Conservation (phyloP, 2,888 invertebrate species). For the Erebia palarica region DNA sequence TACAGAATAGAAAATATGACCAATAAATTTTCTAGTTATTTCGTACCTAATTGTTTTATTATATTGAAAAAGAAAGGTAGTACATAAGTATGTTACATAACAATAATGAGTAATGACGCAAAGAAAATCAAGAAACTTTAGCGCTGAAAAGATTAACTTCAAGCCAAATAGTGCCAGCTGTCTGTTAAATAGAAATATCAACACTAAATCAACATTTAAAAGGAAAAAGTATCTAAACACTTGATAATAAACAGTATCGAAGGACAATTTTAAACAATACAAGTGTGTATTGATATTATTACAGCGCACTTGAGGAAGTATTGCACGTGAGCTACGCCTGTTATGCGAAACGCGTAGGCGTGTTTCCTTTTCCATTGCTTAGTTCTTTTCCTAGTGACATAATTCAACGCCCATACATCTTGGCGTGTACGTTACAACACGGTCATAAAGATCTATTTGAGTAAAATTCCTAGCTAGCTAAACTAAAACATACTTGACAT, state of each 20-base stretch:
- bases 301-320: slow-evolving; percentile 39
- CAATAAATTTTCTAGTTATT: too few species aligned
- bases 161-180: too few species aligned
- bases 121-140: too few species aligned
- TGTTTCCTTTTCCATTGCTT: slow-evolving; percentile 42
- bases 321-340: slow-evolving; percentile 38
- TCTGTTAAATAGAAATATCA: too few species aligned
- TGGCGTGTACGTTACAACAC: slow-evolving; percentile 13
- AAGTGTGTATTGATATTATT: slow-evolving; percentile 27
- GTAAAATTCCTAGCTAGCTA: not conserved
- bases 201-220: too few species aligned
- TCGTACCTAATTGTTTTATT: too few species aligned
- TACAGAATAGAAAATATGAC: too few species aligned
- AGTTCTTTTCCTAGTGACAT: slow-evolving; percentile 45
- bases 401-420: slow-evolving; percentile 40
- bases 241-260: not conserved
- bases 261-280: slow-evolving; percentile 22
- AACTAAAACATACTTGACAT: not conserved
- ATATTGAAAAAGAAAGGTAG: too few species aligned
- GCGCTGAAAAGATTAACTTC: too few species aligned
- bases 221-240: too few species aligned
- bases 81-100: too few species aligned
- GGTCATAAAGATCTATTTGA: not conserved
- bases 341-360: slow-evolving; percentile 40
- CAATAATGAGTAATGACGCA: too few species aligned